phyloP scores from a whole-genome alignment of 2,888 invertebrate species.

The Drosophila atroscutellata region DNA sequence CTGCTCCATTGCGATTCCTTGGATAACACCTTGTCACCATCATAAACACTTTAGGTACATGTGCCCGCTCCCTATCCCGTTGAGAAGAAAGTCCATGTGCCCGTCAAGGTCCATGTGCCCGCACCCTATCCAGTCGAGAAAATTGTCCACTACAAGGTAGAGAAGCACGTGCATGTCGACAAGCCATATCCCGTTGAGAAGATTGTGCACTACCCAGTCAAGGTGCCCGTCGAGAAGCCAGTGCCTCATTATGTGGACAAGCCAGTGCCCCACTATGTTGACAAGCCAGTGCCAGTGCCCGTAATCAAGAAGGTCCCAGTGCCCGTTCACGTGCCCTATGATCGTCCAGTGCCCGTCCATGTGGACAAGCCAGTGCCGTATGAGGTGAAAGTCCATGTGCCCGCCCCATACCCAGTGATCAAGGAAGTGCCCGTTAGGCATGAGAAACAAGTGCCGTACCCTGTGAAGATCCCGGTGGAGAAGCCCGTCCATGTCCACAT shows the following conservation, averaged over 20 bases:
- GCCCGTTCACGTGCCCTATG: slow-evolving; percentile 88
- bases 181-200: slow-evolving; percentile 91
- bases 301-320: slow-evolving; percentile 88
- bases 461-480: slow-evolving; percentile 89
- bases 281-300: slow-evolving; percentile 88
- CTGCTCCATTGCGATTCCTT: background rate
- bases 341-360: slow-evolving; percentile 88
- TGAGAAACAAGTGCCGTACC: slow-evolving; percentile 89
- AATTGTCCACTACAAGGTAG: slow-evolving; percentile 88
- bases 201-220: slow-evolving; percentile 90
- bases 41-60: slow-evolving; percentile 83
- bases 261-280: slow-evolving; percentile 89
- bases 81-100: slow-evolving; percentile 89
- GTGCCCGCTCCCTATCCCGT: slow-evolving; percentile 89
- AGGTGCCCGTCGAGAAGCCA: slow-evolving; percentile 89
- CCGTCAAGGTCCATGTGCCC: slow-evolving; percentile 90
- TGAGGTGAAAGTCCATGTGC: slow-evolving; percentile 89
- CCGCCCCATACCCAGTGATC: slow-evolving; percentile 89
- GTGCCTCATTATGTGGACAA: slow-evolving; percentile 87
- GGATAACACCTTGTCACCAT: slow-evolving; percentile 1
- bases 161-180: slow-evolving; percentile 91
- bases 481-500: slow-evolving; percentile 91
- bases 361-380: slow-evolving; percentile 91
- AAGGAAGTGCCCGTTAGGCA: slow-evolving; percentile 89
- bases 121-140: slow-evolving; percentile 90